Evolutionary conservation across 1,140 invertebrate species (phyloP).

Genomic region (Musca vetustissima): DNA sequence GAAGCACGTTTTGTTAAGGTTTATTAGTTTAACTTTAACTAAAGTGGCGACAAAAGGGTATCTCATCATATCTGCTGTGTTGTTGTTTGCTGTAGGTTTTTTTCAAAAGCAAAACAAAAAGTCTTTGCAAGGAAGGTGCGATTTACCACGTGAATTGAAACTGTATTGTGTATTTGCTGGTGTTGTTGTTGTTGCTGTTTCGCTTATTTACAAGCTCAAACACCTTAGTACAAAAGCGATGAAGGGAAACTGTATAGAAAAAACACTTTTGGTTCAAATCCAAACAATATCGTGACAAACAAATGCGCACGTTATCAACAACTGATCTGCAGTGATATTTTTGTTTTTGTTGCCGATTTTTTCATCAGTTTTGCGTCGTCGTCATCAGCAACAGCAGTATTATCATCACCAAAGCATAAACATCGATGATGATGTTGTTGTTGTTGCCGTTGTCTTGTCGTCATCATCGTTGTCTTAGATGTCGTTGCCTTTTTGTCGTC

Average conservation of each 20-base stretch:
- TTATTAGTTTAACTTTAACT: constrained; percentile 9
- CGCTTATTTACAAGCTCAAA: not conserved
- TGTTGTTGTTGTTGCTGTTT: not conserved
- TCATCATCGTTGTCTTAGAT: constrained; percentile 1
- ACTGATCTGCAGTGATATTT: constrained; percentile 10
- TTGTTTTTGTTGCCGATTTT: not conserved
- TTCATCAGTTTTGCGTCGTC: no score
- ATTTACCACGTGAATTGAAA: constrained; percentile 20
- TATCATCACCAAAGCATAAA: no score
- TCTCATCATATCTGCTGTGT: not conserved
- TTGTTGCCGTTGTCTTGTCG: not conserved
- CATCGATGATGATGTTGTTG: not conserved
- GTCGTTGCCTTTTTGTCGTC: constrained; percentile 1
- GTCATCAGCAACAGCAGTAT: not conserved
- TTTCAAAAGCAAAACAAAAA: no score
- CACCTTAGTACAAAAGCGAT: not conserved
- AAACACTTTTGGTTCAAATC: not conserved
- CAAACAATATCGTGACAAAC: constrained; percentile 27
- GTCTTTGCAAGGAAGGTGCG: constrained; percentile 1
- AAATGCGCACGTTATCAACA: constrained; percentile 28
- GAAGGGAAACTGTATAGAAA: not conserved
- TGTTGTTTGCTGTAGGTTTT: not conserved
- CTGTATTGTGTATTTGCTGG: not conserved
- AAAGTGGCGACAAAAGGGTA: not conserved
- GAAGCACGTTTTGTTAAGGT: constrained; percentile 7